Conservation (phyloP, 2,888 invertebrate genomes). For the Andrena fulva region DNA sequence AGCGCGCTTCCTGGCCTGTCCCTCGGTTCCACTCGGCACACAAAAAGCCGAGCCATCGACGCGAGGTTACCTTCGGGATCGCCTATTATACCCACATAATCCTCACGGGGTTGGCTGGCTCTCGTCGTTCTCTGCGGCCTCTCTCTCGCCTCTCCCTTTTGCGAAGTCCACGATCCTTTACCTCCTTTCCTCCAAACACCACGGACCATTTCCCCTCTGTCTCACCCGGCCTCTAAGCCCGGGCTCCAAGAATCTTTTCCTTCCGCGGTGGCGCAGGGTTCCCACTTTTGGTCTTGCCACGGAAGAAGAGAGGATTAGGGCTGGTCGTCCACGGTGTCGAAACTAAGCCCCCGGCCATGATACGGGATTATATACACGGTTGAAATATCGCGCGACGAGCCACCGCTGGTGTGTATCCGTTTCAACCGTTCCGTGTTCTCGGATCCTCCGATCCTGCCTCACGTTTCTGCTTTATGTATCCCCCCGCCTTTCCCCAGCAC, state of each 20-base stretch:
- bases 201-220: constrained; percentile 34
- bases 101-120: constrained; percentile 52
- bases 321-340: constrained; percentile 77
- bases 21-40: constrained; percentile 27
- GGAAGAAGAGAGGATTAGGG: constrained; percentile 77
- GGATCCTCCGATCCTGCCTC: constrained; percentile 35
- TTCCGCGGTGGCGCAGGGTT: constrained; percentile 40
- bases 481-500: constrained; percentile 19
- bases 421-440: constrained; percentile 62
- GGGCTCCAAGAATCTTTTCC: constrained; percentile 60
- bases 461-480: constrained; percentile 55
- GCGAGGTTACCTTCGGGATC: constrained; percentile 70
- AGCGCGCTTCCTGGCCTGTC: constrained; percentile 25
- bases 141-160: neutral
- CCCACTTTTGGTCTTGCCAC: constrained; percentile 58
- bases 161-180: constrained; percentile 31
- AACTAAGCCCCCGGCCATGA: constrained; percentile 80
- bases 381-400: constrained; percentile 77
- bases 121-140: neutral
- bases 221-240: constrained; percentile 23
- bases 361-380: constrained; percentile 80
- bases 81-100: constrained; percentile 71
- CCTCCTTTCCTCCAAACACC: constrained; percentile 39
- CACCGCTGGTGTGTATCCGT: constrained; percentile 62
- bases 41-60: constrained; percentile 69